Base-by-base conservation (phyloP, 2,888 invertebrate genomes). In the Frankliniella fusca region DNA sequence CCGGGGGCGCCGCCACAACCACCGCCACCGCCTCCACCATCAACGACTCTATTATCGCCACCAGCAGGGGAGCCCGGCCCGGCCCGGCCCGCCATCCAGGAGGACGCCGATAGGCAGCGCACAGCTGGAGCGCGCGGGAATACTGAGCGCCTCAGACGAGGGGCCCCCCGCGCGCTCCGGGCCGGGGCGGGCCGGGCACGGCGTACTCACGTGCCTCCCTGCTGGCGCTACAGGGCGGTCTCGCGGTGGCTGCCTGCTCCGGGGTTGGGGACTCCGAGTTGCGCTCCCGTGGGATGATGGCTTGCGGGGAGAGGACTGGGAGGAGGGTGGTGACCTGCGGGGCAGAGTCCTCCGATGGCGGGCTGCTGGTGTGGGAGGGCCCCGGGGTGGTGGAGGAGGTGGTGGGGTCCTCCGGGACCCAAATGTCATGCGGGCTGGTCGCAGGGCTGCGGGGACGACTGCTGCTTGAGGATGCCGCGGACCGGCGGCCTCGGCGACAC, bases 381-480 rank as follows among this genome's bases (percentile, higher is more conserved):
- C 18, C 54, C 54, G 54, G 54, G 54, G 15, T 54, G 54, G 18
- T 54, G 38, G 54, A 15, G 54, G 15, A 15, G 54, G 18, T 54
- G 38, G 54, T 20, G 15, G 54, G 54, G 12, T 54, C 12, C 70
- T 23, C 11, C 9, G 23, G 27, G 70, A 11, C 70, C 70, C 70
- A 76, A 27, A 27, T 76, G 70, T 76, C 70, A 76, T 27, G 70
- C 70, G 70, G 70, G 70, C 70, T 76, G 70, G 70, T 76, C 70
- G 70, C 70, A 76, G 27, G 70, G 70, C 70, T 76, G 70, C 70
- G 70, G 27, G 10, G 70, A 23, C 5, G 70, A 76, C 70, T 76
- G 70, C 70, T 76, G 70, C 70, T 76, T 76, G 27, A 76, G 70
- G 70, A 76, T 76, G 70, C 70, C 70, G 11, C 70, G 70, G 27